These are phyloP conservation scores for Ceyx erithaca DNA, from an alignment of 2,797 vertebrate species.

Conservation along the genomic window DNA sequence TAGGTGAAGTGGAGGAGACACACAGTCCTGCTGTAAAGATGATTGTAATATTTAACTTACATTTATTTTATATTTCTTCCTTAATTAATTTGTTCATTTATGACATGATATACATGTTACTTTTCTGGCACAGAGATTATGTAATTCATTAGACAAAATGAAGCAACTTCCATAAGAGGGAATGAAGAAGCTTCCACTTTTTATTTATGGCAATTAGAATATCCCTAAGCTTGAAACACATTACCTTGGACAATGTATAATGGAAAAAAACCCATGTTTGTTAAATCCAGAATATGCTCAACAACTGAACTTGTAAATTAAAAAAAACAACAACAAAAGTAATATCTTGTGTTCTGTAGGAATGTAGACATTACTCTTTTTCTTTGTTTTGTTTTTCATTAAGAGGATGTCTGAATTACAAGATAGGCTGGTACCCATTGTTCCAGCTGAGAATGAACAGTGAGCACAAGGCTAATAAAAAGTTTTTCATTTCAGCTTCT, in stretches of 20 bases:
- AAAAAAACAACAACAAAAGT: background rate
- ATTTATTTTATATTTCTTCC: background rate
- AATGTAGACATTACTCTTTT: too few species aligned
- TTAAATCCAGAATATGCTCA: background rate
- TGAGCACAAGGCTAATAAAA: background rate
- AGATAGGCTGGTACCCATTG: rapidly evolving
- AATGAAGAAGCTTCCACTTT: background rate
- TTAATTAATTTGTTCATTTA: background rate
- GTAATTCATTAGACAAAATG: background rate
- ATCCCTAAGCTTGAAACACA: background rate
- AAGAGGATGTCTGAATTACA: background rate
- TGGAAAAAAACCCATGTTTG: background rate
- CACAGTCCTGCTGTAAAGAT: background rate
- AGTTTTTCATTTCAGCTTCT: background rate
- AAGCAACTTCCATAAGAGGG: background rate
- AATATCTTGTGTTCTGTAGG: too few species aligned
- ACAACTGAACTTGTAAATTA: background rate
- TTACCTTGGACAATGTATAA: background rate
- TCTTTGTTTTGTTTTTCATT: background rate
- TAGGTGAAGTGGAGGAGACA: background rate
- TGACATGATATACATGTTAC: background rate
- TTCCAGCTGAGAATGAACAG: background rate
- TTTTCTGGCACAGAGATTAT: background rate
- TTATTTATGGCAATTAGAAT: background rate
- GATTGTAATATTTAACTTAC: background rate